Conservation (phyloP, 2,113 vertebrate genomes). For the Lanius collurio region DNA sequence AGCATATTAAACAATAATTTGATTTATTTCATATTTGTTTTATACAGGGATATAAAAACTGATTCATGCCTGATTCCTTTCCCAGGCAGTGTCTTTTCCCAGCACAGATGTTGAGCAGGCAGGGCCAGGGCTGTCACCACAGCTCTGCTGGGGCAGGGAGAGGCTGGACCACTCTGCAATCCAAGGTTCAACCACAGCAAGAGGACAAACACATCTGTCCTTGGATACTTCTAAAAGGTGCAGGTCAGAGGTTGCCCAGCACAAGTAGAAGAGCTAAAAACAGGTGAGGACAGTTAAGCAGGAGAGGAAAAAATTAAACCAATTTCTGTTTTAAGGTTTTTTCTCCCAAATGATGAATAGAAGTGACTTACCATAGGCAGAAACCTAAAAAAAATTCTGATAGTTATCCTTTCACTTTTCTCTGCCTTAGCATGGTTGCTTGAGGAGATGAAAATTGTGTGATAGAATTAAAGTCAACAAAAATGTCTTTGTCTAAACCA, state of each 20-base stretch:
- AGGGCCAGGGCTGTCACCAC: background rate
- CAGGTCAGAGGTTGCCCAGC: background rate
- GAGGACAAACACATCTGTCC: background rate
- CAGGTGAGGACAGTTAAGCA: background rate
- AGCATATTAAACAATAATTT: slow-evolving; percentile 61
- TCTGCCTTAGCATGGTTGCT: background rate
- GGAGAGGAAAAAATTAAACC: background rate
- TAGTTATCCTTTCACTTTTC: background rate
- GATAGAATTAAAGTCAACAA: background rate
- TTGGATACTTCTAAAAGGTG: background rate
- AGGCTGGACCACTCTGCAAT: background rate
- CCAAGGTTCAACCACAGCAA: background rate
- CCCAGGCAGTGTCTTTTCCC: background rate
- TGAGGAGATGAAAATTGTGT: background rate
- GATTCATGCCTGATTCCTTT: slow-evolving; percentile 23
- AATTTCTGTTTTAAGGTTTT: background rate
- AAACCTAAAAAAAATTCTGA: background rate
- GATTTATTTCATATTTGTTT: slow-evolving; percentile 60
- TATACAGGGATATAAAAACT: slow-evolving; percentile 17
- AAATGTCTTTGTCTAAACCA: background rate
- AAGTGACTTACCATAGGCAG: background rate
- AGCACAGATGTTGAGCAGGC: slow-evolving; percentile 15
- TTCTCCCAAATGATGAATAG: background rate
- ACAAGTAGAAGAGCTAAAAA: background rate
- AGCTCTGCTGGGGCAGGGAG: background rate